These are phyloP conservation scores for Bembecia ichneumoniformis DNA, from an alignment of 2,888 invertebrate genomes.

Conservation along the genomic window DNA sequence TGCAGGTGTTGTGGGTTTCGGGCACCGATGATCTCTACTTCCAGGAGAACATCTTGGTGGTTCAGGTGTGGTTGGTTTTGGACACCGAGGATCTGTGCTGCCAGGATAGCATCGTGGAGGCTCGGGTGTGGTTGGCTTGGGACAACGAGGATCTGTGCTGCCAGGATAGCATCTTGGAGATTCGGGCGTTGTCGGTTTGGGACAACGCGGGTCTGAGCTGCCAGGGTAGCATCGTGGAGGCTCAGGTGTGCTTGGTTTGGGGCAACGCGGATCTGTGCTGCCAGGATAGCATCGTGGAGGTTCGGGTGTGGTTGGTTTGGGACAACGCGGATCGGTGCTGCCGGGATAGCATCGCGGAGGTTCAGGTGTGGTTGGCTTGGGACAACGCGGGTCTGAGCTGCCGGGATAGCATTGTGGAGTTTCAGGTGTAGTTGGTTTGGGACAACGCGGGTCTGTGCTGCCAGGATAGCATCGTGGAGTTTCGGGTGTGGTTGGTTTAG, in stretches of 20 bases:
- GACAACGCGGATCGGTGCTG: slow-evolving; percentile 20
- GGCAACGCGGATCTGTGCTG: slow-evolving; percentile 21
- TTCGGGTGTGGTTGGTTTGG: slow-evolving; percentile 18
- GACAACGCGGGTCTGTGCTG: slow-evolving; percentile 20
- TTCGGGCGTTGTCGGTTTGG: slow-evolving; percentile 16
- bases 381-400: slow-evolving; percentile 21
- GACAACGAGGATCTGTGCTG: slow-evolving; percentile 18
- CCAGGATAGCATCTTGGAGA: slow-evolving; percentile 17
- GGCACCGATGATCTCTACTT: slow-evolving; percentile 23
- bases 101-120: slow-evolving; percentile 35
- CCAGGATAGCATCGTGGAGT: slow-evolving; percentile 18
- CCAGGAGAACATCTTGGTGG: slow-evolving; percentile 18
- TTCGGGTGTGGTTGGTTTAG: slow-evolving; percentile 20
- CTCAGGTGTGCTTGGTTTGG: slow-evolving; percentile 10
- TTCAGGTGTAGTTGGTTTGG: slow-evolving; percentile 19
- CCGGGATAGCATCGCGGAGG: slow-evolving; percentile 13
- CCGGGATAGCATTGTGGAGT: slow-evolving; percentile 22
- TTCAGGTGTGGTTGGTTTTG: slow-evolving; percentile 11
- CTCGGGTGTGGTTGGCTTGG: slow-evolving; percentile 19
- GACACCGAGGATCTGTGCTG: slow-evolving; percentile 22
- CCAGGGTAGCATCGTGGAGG: slow-evolving; percentile 29
- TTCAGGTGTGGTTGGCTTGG: slow-evolving; percentile 17
- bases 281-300: slow-evolving; percentile 21
- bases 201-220: slow-evolving; percentile 26
- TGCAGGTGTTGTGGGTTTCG: slow-evolving; percentile 18